Evolutionary conservation across 2,888 invertebrate species (phyloP).

Genomic region (Scaptomyza flava): DNA sequence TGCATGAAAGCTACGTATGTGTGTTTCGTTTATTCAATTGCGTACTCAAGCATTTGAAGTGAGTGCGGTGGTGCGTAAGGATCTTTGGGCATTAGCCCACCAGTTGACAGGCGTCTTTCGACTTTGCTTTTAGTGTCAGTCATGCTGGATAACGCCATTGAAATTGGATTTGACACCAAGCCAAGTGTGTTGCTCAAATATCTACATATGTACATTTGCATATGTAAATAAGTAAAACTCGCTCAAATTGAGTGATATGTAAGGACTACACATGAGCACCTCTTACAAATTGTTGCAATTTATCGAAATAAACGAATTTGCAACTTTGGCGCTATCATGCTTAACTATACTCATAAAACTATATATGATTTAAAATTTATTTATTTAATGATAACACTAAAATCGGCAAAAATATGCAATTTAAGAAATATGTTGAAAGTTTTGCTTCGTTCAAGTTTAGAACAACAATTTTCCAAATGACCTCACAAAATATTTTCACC

Average conservation of each 20-base stretch:
- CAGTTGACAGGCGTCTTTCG: conserved; percentile 36
- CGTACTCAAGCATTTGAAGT: conserved; percentile 40
- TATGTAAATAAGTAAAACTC: conserved; percentile 22
- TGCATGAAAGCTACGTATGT: conserved; percentile 1
- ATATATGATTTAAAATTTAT: no score
- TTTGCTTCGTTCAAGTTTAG: conserved; percentile 46
- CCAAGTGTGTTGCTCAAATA: conserved; percentile 27
- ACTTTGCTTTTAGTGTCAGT: conserved; percentile 56
- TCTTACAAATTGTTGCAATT: conserved; percentile 9
- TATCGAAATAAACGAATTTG: conserved; percentile 10
- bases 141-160: conserved; percentile 61
- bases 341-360: no score
- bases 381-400: no score
- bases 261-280: conserved; percentile 15
- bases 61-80: conserved; percentile 51
- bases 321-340: background rate
- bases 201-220: conserved; percentile 35
- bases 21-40: conserved; percentile 19
- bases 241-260: conserved; percentile 4
- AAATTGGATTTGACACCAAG: conserved; percentile 61
- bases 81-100: conserved; percentile 32
- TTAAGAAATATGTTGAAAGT: conserved; percentile 49
- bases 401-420: conserved; percentile 23
- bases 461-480: conserved; percentile 51
- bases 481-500: conserved; percentile 48